A percentile compares a stretch with the other conserved stretches of the same genome.
These are phyloP conservation scores for Cataglyphis albicans DNA, from an alignment of 2,888 invertebrate species.

Conservation along the genomic window DNA sequence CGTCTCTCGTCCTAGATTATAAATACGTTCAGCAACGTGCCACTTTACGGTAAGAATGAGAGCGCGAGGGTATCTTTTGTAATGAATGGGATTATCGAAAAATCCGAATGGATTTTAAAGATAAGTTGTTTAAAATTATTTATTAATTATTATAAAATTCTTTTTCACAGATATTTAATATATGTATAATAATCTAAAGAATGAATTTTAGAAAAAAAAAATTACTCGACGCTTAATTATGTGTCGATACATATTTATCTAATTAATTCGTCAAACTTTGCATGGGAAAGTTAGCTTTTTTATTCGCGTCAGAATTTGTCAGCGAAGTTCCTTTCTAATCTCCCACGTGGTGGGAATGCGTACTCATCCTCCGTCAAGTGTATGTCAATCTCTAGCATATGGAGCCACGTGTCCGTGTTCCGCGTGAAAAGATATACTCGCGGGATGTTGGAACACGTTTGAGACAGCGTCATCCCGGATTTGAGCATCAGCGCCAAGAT, in stretches of 20 bases:
- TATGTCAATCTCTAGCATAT: constrained; percentile 54
- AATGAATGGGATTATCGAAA: constrained; percentile 9
- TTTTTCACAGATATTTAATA: not conserved
- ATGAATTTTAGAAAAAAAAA: not conserved
- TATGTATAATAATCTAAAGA: not conserved
- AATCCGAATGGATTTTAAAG: constrained; percentile 3
- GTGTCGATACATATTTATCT: constrained; percentile 15
- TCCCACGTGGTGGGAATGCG: not conserved
- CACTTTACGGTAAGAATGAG: not conserved
- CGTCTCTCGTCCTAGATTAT: constrained; percentile 35
- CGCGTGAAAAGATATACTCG: constrained; percentile 52
- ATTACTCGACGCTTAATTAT: not conserved
- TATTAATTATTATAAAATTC: not conserved
- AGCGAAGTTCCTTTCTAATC: not conserved
- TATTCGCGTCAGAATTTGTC: constrained; percentile 30
- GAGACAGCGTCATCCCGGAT: constrained; percentile 49
- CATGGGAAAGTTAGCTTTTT: constrained; percentile 28
- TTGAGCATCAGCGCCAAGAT: constrained; percentile 49
- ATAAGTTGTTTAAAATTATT: not conserved
- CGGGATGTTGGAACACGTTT: constrained; percentile 46
- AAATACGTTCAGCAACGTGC: constrained; percentile 22
- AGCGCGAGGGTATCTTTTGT: constrained; percentile 5
- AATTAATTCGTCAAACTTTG: constrained; percentile 13
- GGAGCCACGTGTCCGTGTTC: constrained; percentile 49
- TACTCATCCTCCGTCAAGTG: constrained; percentile 14